A percentile compares a stretch with the other conserved stretches of the same genome.
These are phyloP conservation scores for Selene dorsalis DNA, from an alignment of 2,797 vertebrate species.

Conservation along the genomic window DNA sequence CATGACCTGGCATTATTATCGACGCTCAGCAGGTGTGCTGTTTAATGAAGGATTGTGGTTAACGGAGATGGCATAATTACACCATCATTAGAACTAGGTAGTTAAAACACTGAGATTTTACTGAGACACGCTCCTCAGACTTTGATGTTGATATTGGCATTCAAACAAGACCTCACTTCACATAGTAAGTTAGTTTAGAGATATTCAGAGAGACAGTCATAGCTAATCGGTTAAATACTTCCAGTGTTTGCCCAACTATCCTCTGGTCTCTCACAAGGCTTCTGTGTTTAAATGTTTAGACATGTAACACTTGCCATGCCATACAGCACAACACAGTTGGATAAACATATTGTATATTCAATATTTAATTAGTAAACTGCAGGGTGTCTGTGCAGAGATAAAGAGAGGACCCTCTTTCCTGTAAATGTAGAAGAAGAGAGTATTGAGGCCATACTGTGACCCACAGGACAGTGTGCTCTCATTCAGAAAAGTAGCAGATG, in stretches of 20 bases:
- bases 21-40: too few relatives aligned
- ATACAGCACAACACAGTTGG: not conserved
- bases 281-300: not conserved
- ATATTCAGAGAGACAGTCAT: not conserved
- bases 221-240: not conserved
- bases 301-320: not conserved
- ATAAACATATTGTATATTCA: constrained; percentile 52
- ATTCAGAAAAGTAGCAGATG: constrained; percentile 58
- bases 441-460: constrained; percentile 31
- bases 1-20: too few relatives aligned
- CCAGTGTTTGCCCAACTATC: not conserved
- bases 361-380: constrained; percentile 35
- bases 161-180: not conserved
- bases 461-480: constrained; percentile 32
- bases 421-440: not conserved
- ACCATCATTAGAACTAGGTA: too few relatives aligned
- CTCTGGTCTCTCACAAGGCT: constrained; percentile 19
- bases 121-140: too few relatives aligned
- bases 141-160: too few relatives aligned
- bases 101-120: too few relatives aligned
- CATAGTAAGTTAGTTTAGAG: not conserved
- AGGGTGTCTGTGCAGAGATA: constrained; percentile 2
- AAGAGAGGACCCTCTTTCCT: not conserved
- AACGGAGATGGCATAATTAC: too few relatives aligned
- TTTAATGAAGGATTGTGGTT: too few relatives aligned